Conservation (phyloP, 35 echinoderm and acorn worm species). For the Amphiura filiformis region DNA sequence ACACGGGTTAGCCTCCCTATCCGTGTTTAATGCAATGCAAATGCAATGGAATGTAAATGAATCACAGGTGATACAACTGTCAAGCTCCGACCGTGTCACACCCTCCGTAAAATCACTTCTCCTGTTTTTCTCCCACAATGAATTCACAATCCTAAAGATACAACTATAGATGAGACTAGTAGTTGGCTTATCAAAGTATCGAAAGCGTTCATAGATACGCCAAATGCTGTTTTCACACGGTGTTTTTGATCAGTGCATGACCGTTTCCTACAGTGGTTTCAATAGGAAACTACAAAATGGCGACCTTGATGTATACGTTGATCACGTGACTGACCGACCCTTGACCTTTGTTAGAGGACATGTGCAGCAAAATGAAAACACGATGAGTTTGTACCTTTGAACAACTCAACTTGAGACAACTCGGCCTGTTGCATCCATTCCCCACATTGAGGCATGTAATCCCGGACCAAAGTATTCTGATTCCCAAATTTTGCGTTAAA, state of each 20-base stretch:
- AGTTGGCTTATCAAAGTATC: not conserved
- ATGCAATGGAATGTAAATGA: not conserved
- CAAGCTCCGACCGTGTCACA: not conserved
- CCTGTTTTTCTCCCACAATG: not conserved
- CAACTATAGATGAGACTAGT: not conserved
- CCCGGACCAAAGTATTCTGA: no score
- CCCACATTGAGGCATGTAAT: no score
- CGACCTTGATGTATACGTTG: conserved; percentile 53
- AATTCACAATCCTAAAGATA: no score
- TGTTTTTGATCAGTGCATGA: not conserved
- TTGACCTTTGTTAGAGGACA: not conserved
- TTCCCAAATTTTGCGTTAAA: no score
- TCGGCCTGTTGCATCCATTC: no score
- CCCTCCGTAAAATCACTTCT: not conserved
- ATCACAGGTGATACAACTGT: not conserved
- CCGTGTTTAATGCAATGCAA: not conserved
- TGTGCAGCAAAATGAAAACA: not conserved
- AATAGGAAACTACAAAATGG: conserved; percentile 31
- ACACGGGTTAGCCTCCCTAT: not conserved
- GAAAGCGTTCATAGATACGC: not conserved
- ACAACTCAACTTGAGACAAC: no score
- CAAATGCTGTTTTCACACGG: not conserved
- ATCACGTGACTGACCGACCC: conserved; percentile 41
- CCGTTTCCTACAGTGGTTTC: not conserved
- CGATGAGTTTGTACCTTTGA: no score